Base-by-base conservation (phyloP, 64 coral and sea anemone genomes). In the Stylophora pistillata region DNA sequence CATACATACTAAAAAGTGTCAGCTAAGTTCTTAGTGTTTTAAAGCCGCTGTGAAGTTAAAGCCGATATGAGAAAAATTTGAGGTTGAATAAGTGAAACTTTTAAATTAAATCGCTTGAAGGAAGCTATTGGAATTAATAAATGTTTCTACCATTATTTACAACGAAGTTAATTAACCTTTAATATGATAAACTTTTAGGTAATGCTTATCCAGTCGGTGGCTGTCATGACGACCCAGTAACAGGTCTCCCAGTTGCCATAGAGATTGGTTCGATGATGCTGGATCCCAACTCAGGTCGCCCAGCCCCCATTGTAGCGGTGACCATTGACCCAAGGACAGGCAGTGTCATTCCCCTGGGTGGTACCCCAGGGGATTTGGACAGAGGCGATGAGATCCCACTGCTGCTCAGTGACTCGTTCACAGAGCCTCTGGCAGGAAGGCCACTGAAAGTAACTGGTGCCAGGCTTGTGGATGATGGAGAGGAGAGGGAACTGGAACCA, bases 181-280 rank as follows among this genome's bases (percentile, higher is more conserved):
- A 15, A 15, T 71, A 55, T 61, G 47, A 71, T 86, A 33, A 15
- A 4, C 31, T 70, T 55, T 77, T 56, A 96, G 94, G 94, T 62
- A 96, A 93, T 65, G 94, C 94, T 21, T 91, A 94, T 74, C 95
- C 95, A 16, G 86, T 98, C 74, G 95, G 95, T 85, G 95, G 91
- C 34, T 94, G 91, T 82, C 95, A 98, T 74, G 41, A 87, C 74
- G 95, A 98, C 64, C 95, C 95, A 31, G 91, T 98, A 16, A 98
- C 95, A 56, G 95, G 95, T 0, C 89, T 98, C 5, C 95, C 95
- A 13, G 95, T 98, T 83, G 95, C 95, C 47, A 98, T 98, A 94
- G 95, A 98, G 71, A 88, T 98, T 18, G 95, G 95, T 3, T 74
- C 88, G 23, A 91, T 98, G 91, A 98, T 94, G 95, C 85, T 98